Conservation (phyloP, 2,113 vertebrate species). For the Cephalopterus ornatus region DNA sequence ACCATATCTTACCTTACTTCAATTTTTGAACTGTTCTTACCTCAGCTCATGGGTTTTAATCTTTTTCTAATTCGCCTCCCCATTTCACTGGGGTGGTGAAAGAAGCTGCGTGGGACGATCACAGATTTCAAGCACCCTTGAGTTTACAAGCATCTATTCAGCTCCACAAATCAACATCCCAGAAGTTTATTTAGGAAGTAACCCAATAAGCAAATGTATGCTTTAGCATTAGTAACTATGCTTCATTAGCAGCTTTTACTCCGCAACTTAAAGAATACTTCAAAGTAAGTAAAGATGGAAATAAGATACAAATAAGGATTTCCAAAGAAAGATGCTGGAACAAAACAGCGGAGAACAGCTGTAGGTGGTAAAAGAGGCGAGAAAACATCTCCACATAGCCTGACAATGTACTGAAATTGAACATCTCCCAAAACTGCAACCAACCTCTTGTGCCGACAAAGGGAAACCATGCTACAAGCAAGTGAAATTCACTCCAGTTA, state of each 20-base stretch:
- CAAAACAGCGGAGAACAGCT: neutral
- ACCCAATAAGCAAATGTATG: neutral
- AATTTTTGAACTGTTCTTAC: neutral
- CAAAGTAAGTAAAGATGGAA: neutral
- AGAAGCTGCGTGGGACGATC: neutral
- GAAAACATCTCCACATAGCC: neutral
- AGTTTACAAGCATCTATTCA: neutral
- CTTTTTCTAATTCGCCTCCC: rapidly evolving
- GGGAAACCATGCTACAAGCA: neutral
- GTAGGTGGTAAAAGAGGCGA: neutral
- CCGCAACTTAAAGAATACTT: neutral
- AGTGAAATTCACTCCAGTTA: neutral
- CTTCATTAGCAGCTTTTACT: neutral
- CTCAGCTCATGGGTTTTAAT: neutral
- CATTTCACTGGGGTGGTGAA: neutral
- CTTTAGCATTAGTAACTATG: neutral
- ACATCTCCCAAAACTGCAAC: neutral
- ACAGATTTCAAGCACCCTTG: neutral
- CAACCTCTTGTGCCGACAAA: neutral
- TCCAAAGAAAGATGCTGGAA: neutral
- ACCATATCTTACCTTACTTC: neutral
- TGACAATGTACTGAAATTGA: neutral
- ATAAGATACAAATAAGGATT: neutral
- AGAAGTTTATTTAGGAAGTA: neutral
- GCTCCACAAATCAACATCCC: neutral